Percentiles rank a stretch among this genome's conserved stretches.
phyloP scores from a whole-genome alignment of 2,888 invertebrate genomes.

The Pollenia labialis region DNA sequence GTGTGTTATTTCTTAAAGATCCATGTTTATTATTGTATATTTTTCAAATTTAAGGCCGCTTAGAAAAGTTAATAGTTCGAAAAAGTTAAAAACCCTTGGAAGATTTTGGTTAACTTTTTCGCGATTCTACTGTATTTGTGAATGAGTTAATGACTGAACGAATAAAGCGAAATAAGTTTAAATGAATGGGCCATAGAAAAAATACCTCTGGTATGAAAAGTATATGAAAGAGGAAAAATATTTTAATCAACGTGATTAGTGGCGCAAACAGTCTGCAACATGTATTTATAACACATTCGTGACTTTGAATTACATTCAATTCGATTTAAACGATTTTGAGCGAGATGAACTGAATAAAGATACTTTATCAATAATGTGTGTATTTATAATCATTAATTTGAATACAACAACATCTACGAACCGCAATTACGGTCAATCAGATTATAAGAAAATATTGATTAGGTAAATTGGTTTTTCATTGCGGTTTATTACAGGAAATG shows the following conservation, averaged over 20 bases:
- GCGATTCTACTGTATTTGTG: too few relatives aligned
- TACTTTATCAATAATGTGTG: too few relatives aligned
- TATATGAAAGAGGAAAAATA: background rate
- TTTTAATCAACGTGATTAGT: constrained; percentile 9
- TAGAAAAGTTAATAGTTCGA: too few relatives aligned
- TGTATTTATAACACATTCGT: background rate
- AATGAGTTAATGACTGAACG: background rate
- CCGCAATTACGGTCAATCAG: constrained; percentile 7
- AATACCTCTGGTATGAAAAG: background rate
- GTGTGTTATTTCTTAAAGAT: too few relatives aligned
- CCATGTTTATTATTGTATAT: too few relatives aligned
- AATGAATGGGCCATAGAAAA: background rate
- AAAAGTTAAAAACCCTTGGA: too few relatives aligned
- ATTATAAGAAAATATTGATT: background rate
- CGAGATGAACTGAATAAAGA: background rate
- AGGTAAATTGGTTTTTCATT: background rate
- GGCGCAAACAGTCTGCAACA: background rate
- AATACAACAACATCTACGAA: background rate
- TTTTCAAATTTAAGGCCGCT: too few relatives aligned
- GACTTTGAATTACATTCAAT: background rate
- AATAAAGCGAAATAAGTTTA: background rate
- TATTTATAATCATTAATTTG: too few relatives aligned
- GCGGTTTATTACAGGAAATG: background rate
- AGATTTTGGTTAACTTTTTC: too few relatives aligned
- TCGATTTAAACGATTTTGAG: background rate